phyloP scores from a whole-genome alignment of 2,888 invertebrate species.

The Erebia epiphron region DNA sequence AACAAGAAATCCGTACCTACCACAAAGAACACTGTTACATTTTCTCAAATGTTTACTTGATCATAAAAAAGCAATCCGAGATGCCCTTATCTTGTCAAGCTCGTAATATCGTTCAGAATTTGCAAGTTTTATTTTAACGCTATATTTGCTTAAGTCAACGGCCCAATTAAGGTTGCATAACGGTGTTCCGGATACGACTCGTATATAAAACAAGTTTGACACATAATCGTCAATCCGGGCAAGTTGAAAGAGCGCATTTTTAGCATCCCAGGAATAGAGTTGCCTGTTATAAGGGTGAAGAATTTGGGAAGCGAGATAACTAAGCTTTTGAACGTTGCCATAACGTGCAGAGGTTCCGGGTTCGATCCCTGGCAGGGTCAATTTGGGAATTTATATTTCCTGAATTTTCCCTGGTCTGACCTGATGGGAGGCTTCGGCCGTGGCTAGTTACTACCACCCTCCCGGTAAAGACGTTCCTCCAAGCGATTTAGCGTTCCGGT shows the following conservation, averaged over 20 bases:
- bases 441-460: too few relatives aligned
- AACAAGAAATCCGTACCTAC: not conserved
- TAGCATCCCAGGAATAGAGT: slow-evolving; percentile 43
- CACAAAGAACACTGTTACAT: not conserved
- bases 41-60: not conserved
- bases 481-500: too few relatives aligned
- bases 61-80: not conserved
- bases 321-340: not conserved
- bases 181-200: slow-evolving; percentile 44
- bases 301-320: slow-evolving; percentile 28
- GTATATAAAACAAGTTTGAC: slow-evolving; percentile 47
- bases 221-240: slow-evolving; percentile 47
- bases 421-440: too few relatives aligned
- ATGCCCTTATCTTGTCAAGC: not conserved
- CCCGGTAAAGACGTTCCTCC: too few relatives aligned
- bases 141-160: slow-evolving; percentile 32
- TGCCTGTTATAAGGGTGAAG: slow-evolving; percentile 39
- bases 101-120: slow-evolving; percentile 11
- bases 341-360: too few relatives aligned
- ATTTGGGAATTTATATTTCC: too few relatives aligned
- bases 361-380: too few relatives aligned
- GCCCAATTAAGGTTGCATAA: slow-evolving; percentile 45
- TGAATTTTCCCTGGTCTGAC: too few relatives aligned
- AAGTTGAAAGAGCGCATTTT: slow-evolving; percentile 47
- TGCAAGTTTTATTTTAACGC: slow-evolving; percentile 22